Percentiles rank a stretch among this genome's conserved stretches.
phyloP scores from a whole-genome alignment of 2,113 vertebrate species.

The Gambusia holbrooki region DNA sequence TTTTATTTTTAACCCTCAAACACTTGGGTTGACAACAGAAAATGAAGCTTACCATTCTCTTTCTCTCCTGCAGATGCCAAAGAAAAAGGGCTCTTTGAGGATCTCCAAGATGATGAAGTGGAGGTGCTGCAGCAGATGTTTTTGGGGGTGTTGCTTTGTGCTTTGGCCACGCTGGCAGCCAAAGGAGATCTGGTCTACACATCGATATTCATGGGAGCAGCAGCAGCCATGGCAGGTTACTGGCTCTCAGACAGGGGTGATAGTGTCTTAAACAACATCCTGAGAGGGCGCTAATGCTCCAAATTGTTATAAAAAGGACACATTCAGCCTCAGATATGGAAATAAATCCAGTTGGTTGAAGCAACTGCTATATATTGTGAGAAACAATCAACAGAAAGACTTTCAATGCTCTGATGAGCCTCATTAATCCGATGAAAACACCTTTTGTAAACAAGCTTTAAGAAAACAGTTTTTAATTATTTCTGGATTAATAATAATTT shows the following conservation, averaged over 20 bases:
- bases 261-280: slow-evolving; percentile 84
- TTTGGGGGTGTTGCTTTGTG: slow-evolving; percentile 92
- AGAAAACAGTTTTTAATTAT: too few relatives aligned
- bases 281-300: slow-evolving; percentile 77
- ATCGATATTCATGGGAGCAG: slow-evolving; percentile 91
- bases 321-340: neutral
- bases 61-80: slow-evolving; percentile 72
- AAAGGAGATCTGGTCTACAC: slow-evolving; percentile 97
- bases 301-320: neutral
- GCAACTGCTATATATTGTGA: too few relatives aligned
- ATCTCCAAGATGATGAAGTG: slow-evolving; percentile 93
- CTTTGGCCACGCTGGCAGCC: slow-evolving; percentile 90
- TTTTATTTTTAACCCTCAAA: neutral
- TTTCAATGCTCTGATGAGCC: too few relatives aligned
- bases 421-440: too few relatives aligned
- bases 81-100: slow-evolving; percentile 89
- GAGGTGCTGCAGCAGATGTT: slow-evolving; percentile 98
- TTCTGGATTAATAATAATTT: too few relatives aligned
- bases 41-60: neutral
- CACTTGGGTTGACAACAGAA: neutral
- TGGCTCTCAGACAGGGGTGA: slow-evolving; percentile 93
- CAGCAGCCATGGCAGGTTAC: slow-evolving; percentile 92
- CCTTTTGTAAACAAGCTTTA: too few relatives aligned
- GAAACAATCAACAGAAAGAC: too few relatives aligned
- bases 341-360: neutral